phyloP scores from a whole-genome alignment of 2,797 vertebrate species.

The Scleropages formosus region DNA sequence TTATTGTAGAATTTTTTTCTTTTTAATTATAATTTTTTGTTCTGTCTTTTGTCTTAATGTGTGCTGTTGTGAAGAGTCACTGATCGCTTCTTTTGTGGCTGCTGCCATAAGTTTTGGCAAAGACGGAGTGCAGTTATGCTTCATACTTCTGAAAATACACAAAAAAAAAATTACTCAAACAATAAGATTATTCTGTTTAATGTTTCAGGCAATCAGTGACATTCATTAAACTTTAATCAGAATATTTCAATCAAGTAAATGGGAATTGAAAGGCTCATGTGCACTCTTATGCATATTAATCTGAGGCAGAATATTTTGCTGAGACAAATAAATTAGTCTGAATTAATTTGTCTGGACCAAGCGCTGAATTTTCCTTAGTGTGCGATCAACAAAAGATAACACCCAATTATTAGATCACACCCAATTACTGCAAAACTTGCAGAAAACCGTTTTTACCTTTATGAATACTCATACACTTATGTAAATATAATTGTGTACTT shows the following conservation, averaged over 20 bases:
- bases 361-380: too few relatives aligned
- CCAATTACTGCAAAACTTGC: too few relatives aligned
- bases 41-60: background rate
- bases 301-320: background rate
- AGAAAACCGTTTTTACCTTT: too few relatives aligned
- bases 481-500: too few relatives aligned
- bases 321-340: background rate
- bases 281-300: background rate
- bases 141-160: background rate
- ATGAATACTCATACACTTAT: too few relatives aligned
- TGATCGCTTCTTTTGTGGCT: background rate
- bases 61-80: background rate
- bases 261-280: background rate
- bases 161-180: background rate
- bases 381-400: too few relatives aligned
- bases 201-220: background rate
- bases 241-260: background rate
- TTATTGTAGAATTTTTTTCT: background rate
- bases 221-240: background rate
- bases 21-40: background rate
- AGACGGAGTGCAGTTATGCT: background rate
- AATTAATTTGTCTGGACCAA: too few relatives aligned
- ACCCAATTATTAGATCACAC: too few relatives aligned
- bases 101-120: background rate
- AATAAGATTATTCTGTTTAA: conserved; percentile 3